Evolutionary conservation across 92 coral and sea anemone genomes (phyloP).

Genomic region (Heteractis magnifica): DNA sequence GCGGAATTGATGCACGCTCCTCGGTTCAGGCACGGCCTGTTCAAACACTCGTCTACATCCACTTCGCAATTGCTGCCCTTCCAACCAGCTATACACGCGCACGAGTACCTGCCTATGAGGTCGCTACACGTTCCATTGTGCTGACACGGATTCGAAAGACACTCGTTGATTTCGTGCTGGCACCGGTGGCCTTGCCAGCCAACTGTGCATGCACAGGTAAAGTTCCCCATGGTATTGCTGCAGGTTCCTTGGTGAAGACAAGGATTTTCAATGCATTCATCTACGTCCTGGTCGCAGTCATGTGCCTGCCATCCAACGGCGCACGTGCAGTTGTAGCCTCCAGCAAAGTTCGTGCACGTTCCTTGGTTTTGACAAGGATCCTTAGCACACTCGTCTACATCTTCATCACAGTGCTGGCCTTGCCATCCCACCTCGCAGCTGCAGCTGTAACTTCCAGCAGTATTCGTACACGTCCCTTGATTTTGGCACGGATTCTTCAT

Average conservation of each 20-base stretch:
- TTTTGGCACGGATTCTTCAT: conserved; percentile 46
- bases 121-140: conserved; percentile 12
- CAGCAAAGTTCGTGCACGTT: conserved; percentile 16
- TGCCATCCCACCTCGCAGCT: conserved; percentile 9
- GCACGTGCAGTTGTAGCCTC: conserved; percentile 28
- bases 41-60: conserved; percentile 28
- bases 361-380: conserved; percentile 30
- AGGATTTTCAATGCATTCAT: conserved; percentile 51
- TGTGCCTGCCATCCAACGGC: conserved; percentile 9
- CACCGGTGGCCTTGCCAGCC: conserved; percentile 42
- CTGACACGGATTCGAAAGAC: conserved; percentile 15
- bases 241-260: conserved; percentile 51
- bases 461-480: conserved; percentile 41
- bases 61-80: conserved; percentile 11
- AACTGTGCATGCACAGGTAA: conserved; percentile 20
- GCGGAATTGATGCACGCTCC: conserved; percentile 24
- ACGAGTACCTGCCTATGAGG: conserved; percentile 17
- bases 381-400: conserved; percentile 8
- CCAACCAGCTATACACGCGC: conserved; percentile 17
- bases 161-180: conserved; percentile 13
- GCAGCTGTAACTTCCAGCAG: too few relatives aligned
- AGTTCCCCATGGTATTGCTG: conserved; percentile 9
- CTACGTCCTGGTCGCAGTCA: conserved; percentile 33
- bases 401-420: conserved; percentile 1
- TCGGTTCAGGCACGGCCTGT: conserved; percentile 34